Conservation (phyloP, 2,888 invertebrate species). For the Monoplex corrugatus region DNA sequence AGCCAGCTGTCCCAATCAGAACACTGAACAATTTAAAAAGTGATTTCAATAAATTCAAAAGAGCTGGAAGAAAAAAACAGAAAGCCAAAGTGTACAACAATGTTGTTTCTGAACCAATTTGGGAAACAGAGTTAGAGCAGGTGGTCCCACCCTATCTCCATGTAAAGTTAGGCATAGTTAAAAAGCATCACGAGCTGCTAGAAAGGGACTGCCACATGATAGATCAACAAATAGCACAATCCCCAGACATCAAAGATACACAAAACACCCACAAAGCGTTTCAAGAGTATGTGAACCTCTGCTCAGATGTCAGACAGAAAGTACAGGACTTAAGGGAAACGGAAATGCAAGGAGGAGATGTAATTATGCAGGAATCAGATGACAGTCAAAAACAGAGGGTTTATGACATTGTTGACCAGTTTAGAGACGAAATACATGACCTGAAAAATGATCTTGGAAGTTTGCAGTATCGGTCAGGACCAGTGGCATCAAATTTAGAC, state of each 20-base stretch:
- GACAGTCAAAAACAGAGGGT: too few relatives aligned
- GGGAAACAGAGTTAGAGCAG: neutral
- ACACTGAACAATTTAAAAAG: neutral
- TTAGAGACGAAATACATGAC: too few relatives aligned
- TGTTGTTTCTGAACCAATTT: neutral
- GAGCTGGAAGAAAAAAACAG: neutral
- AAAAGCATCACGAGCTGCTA: constrained; percentile 23
- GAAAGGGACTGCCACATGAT: too few relatives aligned
- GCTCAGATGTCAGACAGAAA: neutral
- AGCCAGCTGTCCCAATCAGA: neutral
- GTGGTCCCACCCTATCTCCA: constrained; percentile 25
- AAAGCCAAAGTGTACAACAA: too few relatives aligned
- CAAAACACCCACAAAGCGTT: neutral
- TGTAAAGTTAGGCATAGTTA: constrained; percentile 25
- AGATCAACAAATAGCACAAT: neutral
- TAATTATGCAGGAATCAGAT: too few relatives aligned
- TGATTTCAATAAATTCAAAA: neutral
- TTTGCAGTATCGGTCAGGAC: neutral
- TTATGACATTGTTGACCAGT: too few relatives aligned
- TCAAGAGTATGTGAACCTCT: too few relatives aligned
- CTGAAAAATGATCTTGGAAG: neutral
- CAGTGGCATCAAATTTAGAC: neutral
- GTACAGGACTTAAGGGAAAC: too few relatives aligned
- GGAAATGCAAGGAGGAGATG: too few relatives aligned
- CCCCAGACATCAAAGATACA: too few relatives aligned